These are phyloP conservation scores for Neoniphon sammara DNA, from an alignment of 2,797 vertebrate species.

Conservation along the genomic window DNA sequence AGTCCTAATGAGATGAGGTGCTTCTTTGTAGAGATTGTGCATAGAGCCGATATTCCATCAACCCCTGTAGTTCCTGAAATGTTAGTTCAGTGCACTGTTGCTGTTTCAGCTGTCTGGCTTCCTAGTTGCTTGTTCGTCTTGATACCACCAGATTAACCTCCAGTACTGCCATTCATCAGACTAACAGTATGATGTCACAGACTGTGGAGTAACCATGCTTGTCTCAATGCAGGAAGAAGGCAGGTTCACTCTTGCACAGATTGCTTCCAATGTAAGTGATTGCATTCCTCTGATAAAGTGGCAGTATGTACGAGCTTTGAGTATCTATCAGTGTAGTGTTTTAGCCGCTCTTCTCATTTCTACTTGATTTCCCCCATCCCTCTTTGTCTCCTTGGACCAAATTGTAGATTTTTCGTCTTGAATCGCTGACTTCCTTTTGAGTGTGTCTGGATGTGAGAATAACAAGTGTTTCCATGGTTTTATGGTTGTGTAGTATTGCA, in stretches of 20 bases:
- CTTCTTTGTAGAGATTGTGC: constrained; percentile 1
- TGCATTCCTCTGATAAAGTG: constrained; percentile 14
- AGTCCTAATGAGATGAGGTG: not conserved
- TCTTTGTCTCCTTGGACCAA: not conserved
- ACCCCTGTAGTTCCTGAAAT: constrained; percentile 25
- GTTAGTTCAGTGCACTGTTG: constrained; percentile 22
- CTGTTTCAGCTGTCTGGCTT: constrained; percentile 46
- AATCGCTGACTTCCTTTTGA: not conserved
- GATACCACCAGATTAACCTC: constrained; percentile 44
- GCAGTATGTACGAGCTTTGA: constrained; percentile 1
- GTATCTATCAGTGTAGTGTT: not conserved
- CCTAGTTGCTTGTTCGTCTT: constrained; percentile 57
- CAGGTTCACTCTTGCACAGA: constrained; percentile 70
- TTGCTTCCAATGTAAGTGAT: constrained; percentile 69
- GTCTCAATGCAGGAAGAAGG: constrained; percentile 70
- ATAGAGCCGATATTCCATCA: not conserved
- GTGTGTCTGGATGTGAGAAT: constrained; percentile 11
- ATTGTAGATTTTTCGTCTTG: not conserved
- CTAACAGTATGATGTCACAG: constrained; percentile 24
- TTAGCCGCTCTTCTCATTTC: not conserved
- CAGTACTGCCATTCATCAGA: constrained; percentile 31
- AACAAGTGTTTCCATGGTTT: not conserved
- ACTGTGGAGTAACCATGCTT: constrained; percentile 63
- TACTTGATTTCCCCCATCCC: not conserved
- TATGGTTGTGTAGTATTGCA: not conserved